Conservation (phyloP, 2,797 vertebrate genomes). For the Luscinia megarhynchos region DNA sequence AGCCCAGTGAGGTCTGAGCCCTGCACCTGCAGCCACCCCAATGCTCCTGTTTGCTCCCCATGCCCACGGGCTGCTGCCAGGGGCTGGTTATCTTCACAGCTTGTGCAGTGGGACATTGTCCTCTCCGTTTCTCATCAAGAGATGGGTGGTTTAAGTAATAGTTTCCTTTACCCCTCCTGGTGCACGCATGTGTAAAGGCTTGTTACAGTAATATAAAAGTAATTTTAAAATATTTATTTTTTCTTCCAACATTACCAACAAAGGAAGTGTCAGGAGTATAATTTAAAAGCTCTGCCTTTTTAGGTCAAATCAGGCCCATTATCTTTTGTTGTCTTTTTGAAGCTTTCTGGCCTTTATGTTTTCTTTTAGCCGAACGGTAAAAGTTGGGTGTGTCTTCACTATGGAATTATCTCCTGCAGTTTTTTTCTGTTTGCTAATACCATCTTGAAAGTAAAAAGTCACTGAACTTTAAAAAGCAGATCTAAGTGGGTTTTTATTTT, state of each 20-base stretch:
- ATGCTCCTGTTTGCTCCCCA: neutral
- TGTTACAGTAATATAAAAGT: neutral
- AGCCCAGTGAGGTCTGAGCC: neutral
- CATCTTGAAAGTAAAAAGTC: neutral
- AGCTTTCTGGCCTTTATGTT: neutral
- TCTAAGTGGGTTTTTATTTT: neutral
- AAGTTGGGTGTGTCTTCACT: neutral
- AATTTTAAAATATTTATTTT: neutral
- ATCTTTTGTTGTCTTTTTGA: neutral
- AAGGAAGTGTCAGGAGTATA: neutral
- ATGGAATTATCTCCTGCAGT: neutral
- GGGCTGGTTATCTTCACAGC: neutral
- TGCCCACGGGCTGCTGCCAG: neutral
- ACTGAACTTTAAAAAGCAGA: neutral
- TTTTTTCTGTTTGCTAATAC: neutral
- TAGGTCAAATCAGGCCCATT: neutral
- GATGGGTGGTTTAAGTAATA: neutral
- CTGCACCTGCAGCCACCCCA: neutral
- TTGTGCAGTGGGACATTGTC: neutral
- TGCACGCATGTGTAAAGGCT: neutral
- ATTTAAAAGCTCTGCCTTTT: neutral
- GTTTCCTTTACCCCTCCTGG: neutral
- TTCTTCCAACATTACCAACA: neutral
- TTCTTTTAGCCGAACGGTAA: neutral
- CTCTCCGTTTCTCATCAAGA: neutral